Evolutionary conservation across 2,797 vertebrate species (phyloP).

Genomic region (Xenopus petersii): DNA sequence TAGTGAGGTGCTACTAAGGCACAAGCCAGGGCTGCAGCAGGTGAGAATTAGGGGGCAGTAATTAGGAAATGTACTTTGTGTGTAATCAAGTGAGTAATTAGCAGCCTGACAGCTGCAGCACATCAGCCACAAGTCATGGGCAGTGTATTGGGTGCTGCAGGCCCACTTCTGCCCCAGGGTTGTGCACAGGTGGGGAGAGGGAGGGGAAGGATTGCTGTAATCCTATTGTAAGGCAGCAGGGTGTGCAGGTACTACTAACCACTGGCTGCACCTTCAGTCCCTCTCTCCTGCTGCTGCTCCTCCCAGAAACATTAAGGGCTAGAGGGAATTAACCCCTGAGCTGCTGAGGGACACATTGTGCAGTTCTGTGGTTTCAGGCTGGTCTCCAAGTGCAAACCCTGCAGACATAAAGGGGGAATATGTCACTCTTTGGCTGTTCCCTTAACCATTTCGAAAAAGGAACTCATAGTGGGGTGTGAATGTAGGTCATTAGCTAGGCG

Average conservation of each 20-base stretch:
- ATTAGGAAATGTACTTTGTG: constrained; percentile 57
- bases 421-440: no score
- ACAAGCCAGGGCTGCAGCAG: constrained; percentile 51
- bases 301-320: constrained; percentile 15
- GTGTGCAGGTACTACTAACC: constrained; percentile 37
- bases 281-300: constrained; percentile 6
- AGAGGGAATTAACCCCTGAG: constrained; percentile 16
- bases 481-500: no score
- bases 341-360: no score
- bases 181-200: constrained; percentile 42
- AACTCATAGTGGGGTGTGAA: no score
- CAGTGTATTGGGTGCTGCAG: constrained; percentile 10
- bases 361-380: no score
- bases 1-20: constrained; percentile 29
- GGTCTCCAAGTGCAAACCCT: no score
- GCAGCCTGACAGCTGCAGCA: constrained; percentile 57
- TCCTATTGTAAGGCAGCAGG: constrained; percentile 38
- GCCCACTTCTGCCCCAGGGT: constrained; percentile 31
- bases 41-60: constrained; percentile 56
- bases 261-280: constrained; percentile 10
- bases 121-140: constrained; percentile 35
- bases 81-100: constrained; percentile 57
- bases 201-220: constrained; percentile 24
- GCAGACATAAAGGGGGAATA: no score
- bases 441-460: no score